phyloP scores from a whole-genome alignment of 2,797 vertebrate species.

The Eospalax fontanierii region DNA sequence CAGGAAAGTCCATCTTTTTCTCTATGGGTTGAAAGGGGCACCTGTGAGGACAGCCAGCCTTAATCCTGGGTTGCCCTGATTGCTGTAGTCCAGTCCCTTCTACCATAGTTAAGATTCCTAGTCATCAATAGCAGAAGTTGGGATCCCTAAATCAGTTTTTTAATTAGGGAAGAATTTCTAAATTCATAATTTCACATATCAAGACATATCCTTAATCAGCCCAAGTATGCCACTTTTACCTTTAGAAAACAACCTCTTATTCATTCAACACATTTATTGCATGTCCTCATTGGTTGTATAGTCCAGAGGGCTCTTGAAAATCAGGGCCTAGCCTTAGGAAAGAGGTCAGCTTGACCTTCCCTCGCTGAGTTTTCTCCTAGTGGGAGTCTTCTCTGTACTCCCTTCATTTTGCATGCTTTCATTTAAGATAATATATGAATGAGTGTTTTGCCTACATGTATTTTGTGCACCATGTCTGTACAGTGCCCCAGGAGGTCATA shows the following conservation, averaged over 20 bases:
- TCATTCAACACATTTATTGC: not conserved
- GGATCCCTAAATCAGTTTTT: not conserved
- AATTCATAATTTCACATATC: not conserved
- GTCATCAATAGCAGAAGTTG: not conserved
- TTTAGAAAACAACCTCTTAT: not conserved
- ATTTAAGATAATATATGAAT: too few species aligned
- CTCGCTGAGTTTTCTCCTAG: not conserved
- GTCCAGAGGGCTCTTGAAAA: not conserved
- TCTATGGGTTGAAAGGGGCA: not conserved
- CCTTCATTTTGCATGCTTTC: not conserved
- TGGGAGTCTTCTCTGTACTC: not conserved
- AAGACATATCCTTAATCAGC: not conserved
- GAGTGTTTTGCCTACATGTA: too few species aligned
- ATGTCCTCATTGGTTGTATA: rapidly evolving
- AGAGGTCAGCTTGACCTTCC: not conserved
- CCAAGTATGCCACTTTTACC: not conserved
- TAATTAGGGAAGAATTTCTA: not conserved
- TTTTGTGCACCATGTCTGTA: too few species aligned
- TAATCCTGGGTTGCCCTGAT: not conserved
- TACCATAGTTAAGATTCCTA: not conserved
- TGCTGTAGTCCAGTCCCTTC: not conserved
- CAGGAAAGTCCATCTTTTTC: not conserved
- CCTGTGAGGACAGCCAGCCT: not conserved
- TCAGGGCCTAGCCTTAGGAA: not conserved
- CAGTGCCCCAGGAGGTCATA: too few species aligned